Percentiles rank a stretch among this genome's conserved stretches.
Conservation (phyloP, 2,113 vertebrate species). For the Peromyscus maniculatus region DNA sequence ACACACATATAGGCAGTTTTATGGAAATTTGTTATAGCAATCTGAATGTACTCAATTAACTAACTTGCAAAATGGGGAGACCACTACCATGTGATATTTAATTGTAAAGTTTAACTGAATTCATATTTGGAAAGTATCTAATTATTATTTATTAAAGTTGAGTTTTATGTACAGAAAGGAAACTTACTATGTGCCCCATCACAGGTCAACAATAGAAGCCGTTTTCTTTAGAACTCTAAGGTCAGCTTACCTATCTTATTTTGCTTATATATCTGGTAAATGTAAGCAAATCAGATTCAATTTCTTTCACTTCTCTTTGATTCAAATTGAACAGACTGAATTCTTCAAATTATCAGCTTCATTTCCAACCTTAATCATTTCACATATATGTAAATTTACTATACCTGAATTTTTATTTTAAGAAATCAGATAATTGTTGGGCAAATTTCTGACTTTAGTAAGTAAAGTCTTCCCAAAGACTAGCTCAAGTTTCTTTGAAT, state of each 20-base stretch:
- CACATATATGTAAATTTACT: conserved; percentile 36
- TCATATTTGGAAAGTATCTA: conserved; percentile 17
- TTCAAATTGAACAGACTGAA: conserved; percentile 33
- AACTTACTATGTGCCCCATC: conserved; percentile 8
- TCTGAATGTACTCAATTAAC: neutral
- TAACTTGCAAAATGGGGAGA: conserved; percentile 17
- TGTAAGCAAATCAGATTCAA: conserved; percentile 40
- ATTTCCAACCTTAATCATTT: conserved; percentile 57
- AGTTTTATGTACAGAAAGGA: conserved; percentile 46
- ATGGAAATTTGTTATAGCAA: neutral
- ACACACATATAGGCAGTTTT: neutral
- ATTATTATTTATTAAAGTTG: conserved; percentile 26
- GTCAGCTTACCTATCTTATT: neutral
- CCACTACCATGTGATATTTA: neutral
- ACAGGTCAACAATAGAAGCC: neutral
- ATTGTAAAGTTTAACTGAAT: neutral
- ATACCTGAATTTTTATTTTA: conserved; percentile 51
- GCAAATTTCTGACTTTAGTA: conserved; percentile 53
- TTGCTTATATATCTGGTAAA: conserved; percentile 1
- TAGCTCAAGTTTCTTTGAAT: conserved; percentile 47
- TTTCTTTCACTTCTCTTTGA: conserved; percentile 40
- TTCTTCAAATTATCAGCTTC: conserved; percentile 13
- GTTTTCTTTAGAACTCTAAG: conserved; percentile 16
- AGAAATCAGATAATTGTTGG: neutral
- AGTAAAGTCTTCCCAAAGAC: conserved; percentile 46